These are phyloP conservation scores for Bettongia penicillata DNA, from an alignment of 2,113 vertebrate species.

Conservation along the genomic window DNA sequence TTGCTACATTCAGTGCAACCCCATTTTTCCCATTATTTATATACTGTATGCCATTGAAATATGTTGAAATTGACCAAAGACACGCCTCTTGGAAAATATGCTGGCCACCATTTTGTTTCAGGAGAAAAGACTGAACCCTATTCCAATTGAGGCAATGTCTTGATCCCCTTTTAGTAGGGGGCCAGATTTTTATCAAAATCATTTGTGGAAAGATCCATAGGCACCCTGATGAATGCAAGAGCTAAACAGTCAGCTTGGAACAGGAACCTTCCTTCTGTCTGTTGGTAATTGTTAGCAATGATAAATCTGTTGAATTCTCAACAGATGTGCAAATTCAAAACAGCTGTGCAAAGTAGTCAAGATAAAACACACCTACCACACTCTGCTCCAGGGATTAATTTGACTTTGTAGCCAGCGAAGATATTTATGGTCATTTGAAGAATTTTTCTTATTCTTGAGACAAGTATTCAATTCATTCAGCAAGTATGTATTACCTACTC, in stretches of 20 bases:
- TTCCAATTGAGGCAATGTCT: neutral
- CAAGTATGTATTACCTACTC: neutral
- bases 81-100: neutral
- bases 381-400: neutral
- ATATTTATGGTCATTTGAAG: neutral
- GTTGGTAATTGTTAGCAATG: neutral
- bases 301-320: neutral
- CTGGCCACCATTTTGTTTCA: neutral
- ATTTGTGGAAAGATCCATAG: neutral
- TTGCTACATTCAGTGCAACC: neutral
- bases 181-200: neutral
- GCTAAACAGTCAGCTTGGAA: neutral
- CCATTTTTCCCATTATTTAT: neutral
- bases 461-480: neutral
- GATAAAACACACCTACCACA: neutral
- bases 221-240: neutral
- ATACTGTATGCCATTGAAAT: neutral
- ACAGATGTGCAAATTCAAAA: neutral
- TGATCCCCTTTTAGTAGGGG: neutral
- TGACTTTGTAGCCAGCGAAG: rapidly evolving
- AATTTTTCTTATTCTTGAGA: neutral
- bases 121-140: neutral
- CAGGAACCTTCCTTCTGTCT: neutral
- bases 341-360: neutral
- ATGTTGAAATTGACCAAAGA: neutral